Evolutionary conservation across 1,140 invertebrate genomes (phyloP).

Genomic region (Agraylea sexmaculata): DNA sequence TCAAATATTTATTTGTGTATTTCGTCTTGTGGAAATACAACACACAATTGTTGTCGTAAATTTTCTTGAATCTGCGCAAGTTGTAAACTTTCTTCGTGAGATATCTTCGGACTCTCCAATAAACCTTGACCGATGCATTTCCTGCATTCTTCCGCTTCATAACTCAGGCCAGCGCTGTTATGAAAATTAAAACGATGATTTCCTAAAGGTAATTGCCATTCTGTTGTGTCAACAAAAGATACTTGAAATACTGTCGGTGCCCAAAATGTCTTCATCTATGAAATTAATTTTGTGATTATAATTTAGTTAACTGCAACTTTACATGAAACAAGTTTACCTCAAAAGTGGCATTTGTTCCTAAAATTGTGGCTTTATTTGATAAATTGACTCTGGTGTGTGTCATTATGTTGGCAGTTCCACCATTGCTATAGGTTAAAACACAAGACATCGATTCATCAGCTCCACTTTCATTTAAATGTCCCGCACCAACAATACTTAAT

Average conservation of each 20-base stretch:
- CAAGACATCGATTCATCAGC: slow-evolving; percentile 54
- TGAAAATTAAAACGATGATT: slow-evolving; percentile 44
- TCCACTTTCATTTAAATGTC: slow-evolving; percentile 52
- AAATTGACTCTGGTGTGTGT: slow-evolving; percentile 43
- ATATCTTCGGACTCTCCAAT: slow-evolving; percentile 51
- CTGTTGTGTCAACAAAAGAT: slow-evolving; percentile 36
- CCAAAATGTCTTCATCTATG: slow-evolving; percentile 41
- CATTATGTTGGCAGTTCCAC: slow-evolving; percentile 49
- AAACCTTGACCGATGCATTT: slow-evolving; percentile 42
- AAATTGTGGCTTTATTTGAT: slow-evolving; percentile 52
- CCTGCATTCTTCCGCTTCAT: slow-evolving; percentile 53
- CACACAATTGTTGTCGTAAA: slow-evolving; percentile 53
- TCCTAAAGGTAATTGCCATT: slow-evolving; percentile 42
- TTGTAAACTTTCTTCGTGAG: slow-evolving; percentile 47
- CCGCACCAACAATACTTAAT: slow-evolving; percentile 46
- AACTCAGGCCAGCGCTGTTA: slow-evolving; percentile 56
- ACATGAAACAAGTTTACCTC: slow-evolving; percentile 35
- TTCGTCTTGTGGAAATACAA: slow-evolving; percentile 43
- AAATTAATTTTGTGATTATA: slow-evolving; percentile 4
- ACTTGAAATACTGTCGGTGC: slow-evolving; percentile 37
- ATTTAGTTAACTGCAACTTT: neutral
- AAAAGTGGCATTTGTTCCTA: slow-evolving; percentile 57
- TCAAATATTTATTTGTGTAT: neutral
- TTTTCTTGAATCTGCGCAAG: slow-evolving; percentile 55
- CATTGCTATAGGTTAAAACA: slow-evolving; percentile 49